Evolutionary conservation across 2,113 vertebrate genomes (phyloP).

Genomic region (Xiphias gladius): DNA sequence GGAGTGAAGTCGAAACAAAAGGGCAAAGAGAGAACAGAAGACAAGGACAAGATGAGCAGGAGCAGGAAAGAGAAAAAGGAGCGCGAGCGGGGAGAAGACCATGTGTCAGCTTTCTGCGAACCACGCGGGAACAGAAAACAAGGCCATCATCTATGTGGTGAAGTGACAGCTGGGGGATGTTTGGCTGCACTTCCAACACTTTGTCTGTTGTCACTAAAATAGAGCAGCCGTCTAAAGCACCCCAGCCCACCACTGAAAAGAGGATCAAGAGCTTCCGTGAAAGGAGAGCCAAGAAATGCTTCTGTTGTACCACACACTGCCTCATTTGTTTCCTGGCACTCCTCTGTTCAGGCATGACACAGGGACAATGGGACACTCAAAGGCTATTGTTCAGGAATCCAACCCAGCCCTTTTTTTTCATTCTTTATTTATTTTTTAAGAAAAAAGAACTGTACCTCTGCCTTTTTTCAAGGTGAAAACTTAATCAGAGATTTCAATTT

Average conservation of each 20-base stretch:
- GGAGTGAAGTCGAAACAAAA: background rate
- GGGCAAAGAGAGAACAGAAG: background rate
- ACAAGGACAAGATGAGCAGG: background rate
- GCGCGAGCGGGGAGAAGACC: background rate
- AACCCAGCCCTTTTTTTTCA: no score
- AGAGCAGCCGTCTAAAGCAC: slow-evolving; percentile 42
- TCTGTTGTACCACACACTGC: slow-evolving; percentile 18
- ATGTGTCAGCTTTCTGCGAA: slow-evolving; percentile 26
- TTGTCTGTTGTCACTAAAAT: slow-evolving; percentile 50
- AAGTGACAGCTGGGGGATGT: slow-evolving; percentile 69
- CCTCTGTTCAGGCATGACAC: slow-evolving; percentile 24
- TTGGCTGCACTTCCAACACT: slow-evolving; percentile 61
- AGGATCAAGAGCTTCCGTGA: slow-evolving; percentile 54
- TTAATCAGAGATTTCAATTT: slow-evolving; percentile 20
- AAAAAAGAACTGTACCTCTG: background rate
- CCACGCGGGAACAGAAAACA: slow-evolving; percentile 47
- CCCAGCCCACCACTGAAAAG: slow-evolving; percentile 39
- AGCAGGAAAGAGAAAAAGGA: background rate
- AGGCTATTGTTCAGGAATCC: slow-evolving; percentile 28
- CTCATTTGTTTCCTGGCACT: slow-evolving; percentile 7
- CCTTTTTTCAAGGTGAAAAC: slow-evolving; percentile 5
- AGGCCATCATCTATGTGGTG: slow-evolving; percentile 49
- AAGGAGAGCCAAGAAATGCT: slow-evolving; percentile 34
- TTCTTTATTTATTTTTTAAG: no score
- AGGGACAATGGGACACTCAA: slow-evolving; percentile 14